Percentiles rank a stretch among this genome's conserved stretches.
Evolutionary conservation across 2,797 vertebrate genomes (phyloP).

Genomic region (Gymnoscopelus microlampas): DNA sequence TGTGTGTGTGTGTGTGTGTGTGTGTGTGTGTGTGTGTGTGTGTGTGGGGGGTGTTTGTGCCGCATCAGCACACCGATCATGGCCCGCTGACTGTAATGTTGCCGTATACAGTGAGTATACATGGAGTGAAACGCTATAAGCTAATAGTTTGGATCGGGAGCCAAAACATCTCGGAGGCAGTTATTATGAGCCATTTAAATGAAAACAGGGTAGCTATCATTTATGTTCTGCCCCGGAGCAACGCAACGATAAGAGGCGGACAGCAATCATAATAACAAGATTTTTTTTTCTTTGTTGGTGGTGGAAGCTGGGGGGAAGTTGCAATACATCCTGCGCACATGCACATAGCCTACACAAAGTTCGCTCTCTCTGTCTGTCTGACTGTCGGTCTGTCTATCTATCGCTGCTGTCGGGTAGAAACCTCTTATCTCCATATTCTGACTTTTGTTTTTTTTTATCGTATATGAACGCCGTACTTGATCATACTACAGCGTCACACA

Average conservation of each 20-base stretch:
- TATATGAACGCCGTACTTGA: no score
- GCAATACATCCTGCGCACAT: constrained; percentile 1
- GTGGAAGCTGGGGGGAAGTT: constrained; percentile 3
- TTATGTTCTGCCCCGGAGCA: constrained; percentile 13
- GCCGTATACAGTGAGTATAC: constrained; percentile 1
- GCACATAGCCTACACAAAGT: no score
- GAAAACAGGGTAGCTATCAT: constrained; percentile 44
- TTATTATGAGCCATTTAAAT: constrained; percentile 49
- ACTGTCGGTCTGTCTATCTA: no score
- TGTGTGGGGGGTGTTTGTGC: constrained; percentile 17
- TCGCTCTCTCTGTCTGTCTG: no score
- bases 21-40: neutral
- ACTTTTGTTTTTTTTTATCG: no score
- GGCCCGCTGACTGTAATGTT: constrained; percentile 34
- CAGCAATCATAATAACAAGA: constrained; percentile 25
- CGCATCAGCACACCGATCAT: constrained; percentile 35
- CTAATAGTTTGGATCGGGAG: constrained; percentile 42
- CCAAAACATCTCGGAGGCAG: constrained; percentile 49
- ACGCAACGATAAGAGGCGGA: constrained; percentile 2
- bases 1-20: no score
- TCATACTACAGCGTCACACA: no score
- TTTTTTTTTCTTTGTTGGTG: no score
- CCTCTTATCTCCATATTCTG: no score
- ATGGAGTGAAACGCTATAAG: constrained; percentile 40
- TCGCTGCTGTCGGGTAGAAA: no score